Conservation (phyloP, 1,140 invertebrate species). For the Portunus trituberculatus region DNA sequence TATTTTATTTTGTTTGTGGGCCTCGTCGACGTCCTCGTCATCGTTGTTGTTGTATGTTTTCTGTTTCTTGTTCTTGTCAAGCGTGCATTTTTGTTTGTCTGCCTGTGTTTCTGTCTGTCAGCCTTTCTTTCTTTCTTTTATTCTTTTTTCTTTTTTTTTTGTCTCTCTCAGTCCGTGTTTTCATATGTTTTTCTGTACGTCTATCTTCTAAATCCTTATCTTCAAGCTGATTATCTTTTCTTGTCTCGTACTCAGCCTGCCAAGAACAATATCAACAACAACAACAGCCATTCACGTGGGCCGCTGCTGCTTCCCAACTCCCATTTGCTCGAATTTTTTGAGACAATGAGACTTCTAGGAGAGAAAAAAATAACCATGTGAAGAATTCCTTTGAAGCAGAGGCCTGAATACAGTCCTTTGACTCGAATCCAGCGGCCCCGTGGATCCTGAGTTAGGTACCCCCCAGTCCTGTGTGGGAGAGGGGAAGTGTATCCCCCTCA, state of each 20-base stretch:
- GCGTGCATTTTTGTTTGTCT: neutral
- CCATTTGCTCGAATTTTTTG: constrained; percentile 2
- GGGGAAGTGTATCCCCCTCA: no score
- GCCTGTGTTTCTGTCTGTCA: no score
- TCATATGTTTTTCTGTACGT: neutral
- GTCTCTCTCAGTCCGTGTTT: neutral
- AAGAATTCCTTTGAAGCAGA: constrained; percentile 3
- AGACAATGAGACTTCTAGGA: constrained; percentile 1
- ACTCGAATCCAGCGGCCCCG: neutral
- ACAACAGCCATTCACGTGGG: no score
- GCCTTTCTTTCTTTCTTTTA: neutral
- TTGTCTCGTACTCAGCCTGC: no score
- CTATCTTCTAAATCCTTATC: no score
- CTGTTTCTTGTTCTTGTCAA: neutral
- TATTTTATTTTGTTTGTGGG: no score
- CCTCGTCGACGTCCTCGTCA: no score
- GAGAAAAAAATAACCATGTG: constrained; percentile 13
- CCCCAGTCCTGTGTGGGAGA: no score
- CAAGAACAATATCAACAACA: no score
- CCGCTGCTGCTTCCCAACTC: neutral
- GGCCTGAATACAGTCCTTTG: neutral
- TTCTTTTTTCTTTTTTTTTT: neutral
- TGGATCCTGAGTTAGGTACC: neutral
- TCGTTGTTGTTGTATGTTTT: neutral
- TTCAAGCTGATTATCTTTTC: no score